These are phyloP conservation scores for Myopa tessellatipennis DNA, from an alignment of 2,888 invertebrate species.

Conservation along the genomic window DNA sequence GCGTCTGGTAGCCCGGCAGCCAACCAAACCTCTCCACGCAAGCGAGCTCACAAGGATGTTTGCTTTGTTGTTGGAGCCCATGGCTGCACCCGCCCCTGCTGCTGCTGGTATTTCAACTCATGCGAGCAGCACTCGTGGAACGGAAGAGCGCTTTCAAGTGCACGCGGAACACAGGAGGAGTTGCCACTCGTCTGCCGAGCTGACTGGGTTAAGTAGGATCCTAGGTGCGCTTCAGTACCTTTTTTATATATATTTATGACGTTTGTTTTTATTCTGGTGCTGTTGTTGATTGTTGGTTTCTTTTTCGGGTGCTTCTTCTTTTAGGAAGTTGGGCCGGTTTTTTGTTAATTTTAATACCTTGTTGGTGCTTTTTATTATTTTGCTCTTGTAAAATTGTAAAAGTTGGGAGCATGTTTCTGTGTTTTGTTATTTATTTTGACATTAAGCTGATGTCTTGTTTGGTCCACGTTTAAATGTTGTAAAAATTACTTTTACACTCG, in stretches of 20 bases:
- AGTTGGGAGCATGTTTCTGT: no score
- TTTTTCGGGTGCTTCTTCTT: neutral
- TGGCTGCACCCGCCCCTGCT: neutral
- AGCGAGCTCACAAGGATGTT: neutral
- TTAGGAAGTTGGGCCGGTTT: neutral
- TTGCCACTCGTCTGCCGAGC: slow-evolving; percentile 47
- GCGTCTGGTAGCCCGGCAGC: neutral
- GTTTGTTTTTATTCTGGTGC: neutral
- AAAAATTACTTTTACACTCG: neutral
- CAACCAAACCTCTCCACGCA: neutral
- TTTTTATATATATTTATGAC: neutral
- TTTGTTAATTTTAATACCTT: neutral
- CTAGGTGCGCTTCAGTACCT: slow-evolving; percentile 30
- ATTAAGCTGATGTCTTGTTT: neutral
- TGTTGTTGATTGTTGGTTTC: neutral
- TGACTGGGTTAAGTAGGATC: slow-evolving; percentile 53
- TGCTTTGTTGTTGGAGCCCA: neutral
- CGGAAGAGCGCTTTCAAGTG: slow-evolving; percentile 27
- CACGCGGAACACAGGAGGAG: slow-evolving; percentile 29
- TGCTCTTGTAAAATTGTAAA: no score
- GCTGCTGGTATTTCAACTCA: slow-evolving; percentile 19
- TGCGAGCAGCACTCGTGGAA: slow-evolving; percentile 27
- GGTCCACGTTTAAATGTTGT: neutral
- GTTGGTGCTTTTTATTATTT: neutral
- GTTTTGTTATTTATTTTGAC: neutral